Evolutionary conservation across 2,888 invertebrate species (phyloP).

Genomic region (Phortica magna): DNA sequence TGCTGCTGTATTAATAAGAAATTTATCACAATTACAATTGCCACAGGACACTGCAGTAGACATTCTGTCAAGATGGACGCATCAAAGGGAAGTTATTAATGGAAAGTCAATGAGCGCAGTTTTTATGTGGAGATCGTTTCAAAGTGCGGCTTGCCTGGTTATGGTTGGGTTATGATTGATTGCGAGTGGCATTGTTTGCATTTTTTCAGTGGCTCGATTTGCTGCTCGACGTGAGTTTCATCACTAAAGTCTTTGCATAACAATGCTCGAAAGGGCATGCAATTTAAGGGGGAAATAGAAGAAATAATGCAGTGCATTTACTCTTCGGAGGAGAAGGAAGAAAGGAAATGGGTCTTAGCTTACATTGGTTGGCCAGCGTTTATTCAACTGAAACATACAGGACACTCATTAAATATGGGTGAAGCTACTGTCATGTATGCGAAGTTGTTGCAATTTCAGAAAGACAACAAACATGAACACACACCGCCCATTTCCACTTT

Average conservation of each 20-base stretch:
- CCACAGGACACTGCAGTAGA: slow-evolving; percentile 59
- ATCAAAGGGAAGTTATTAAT: slow-evolving; percentile 74
- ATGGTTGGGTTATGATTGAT: slow-evolving; percentile 66
- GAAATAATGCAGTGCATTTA: not conserved
- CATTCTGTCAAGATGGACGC: slow-evolving; percentile 16
- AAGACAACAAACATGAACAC: slow-evolving; percentile 14
- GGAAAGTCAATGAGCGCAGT: slow-evolving; percentile 75
- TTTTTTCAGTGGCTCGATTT: slow-evolving; percentile 33
- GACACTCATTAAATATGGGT: slow-evolving; percentile 73
- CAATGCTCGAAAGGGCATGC: slow-evolving; percentile 55
- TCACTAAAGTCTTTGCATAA: slow-evolving; percentile 54
- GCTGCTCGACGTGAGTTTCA: slow-evolving; percentile 3
- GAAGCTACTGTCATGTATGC: slow-evolving; percentile 41
- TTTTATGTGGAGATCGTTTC: slow-evolving; percentile 52
- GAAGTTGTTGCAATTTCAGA: slow-evolving; percentile 27
- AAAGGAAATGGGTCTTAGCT: slow-evolving; percentile 29
- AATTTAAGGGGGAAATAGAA: slow-evolving; percentile 26
- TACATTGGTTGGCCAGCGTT: slow-evolving; percentile 50
- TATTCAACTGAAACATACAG: slow-evolving; percentile 68
- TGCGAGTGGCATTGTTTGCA: slow-evolving; percentile 51
- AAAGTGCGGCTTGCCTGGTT: slow-evolving; percentile 54
- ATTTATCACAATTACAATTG: slow-evolving; percentile 74
- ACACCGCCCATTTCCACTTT: not conserved
- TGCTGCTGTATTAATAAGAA: slow-evolving; percentile 57
- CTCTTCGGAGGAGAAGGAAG: slow-evolving; percentile 21